Evolutionary conservation across 64 coral and sea anemone genomes (phyloP), one percentile per base, ranked within the genome.

Genomic region (Anthopleura sola): DNA sequence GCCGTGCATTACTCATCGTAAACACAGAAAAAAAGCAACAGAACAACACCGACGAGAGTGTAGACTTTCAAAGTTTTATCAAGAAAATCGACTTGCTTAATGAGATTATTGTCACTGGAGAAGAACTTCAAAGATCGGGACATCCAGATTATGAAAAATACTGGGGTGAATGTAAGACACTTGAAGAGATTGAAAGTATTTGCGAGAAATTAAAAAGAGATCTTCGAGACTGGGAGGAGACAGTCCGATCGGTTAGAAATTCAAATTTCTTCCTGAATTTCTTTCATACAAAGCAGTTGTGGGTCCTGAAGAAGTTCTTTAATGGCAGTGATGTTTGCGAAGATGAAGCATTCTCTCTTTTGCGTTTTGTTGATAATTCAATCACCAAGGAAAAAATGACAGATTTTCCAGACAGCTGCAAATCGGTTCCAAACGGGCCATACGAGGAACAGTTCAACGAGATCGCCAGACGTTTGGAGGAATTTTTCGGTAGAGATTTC

Each of bases 241-340:
- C 90, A 50, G 53, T 98, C 15, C 36, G 64, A 49, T 56, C 16
- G 17, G 78, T 56, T 12, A 84, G 93, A 71, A 49, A 51, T 3
- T 87, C 32, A 24, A 81, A 92, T 44, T 94, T 83, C 75, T 92
- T 78, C 50, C 50, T 98, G 36, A 98, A 98, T 32, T 98, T 83
- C 66, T 98, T 91, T 79, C 89, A 91, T 74, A 78, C 95, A 6
- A 88, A 90, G 50, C 95, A 98, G 68, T 37, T 98, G 57, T 98
- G 66, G 66, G 47, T 51, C 26, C 5, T 58, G 1, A 85, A 77
- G 26, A 6, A 31, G 62, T 76, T 55, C 47, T 36, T 77, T 51
- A 6, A 79, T 48, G 76, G 76, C 36, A 44, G 9, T 9, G 19
- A 28, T 48, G 6, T 5, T 24, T 37, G 21, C 34, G 18, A 23